Evolutionary conservation across 2,113 vertebrate genomes (phyloP), one percentile per base, ranked within the genome.

Genomic region (Coptodon rendalli): DNA sequence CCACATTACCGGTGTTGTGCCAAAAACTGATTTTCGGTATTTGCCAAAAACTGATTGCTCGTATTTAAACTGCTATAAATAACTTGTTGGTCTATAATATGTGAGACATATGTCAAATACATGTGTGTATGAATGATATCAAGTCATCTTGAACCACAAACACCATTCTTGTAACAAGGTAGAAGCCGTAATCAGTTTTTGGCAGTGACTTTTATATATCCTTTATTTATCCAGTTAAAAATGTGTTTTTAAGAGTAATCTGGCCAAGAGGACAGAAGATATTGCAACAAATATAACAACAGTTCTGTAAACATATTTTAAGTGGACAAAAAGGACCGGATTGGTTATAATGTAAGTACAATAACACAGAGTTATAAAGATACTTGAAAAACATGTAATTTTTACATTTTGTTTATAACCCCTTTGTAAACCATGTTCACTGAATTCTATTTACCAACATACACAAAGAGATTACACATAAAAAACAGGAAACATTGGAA

Each of bases 291-390:
- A 34, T 61, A 34, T 10, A 61, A 34, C 57, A 61, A 61, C 9
- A 19, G 16, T 61, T 61, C 59, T 61, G 59, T 34, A 34, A 61
- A 61, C 59, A 34, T 34, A 61, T 61, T 61, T 61, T 61, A 61
- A 4, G 59, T 61, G 59, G 59, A 11, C 16, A 61, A 34, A 61
- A 61, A 34, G 16, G 5, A 61, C 0, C 0, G 0, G 16, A 61
- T 34, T 61, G 59, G 59, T 61, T 61, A 61, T 34, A 61, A 34
- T 34, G 29, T 11, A 61, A 61, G 59, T 61, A 11, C 59, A 61
- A 19, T 11, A 61, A 34, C 27, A 59, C 2, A 19, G 16, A 59
- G 57, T 61, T 61, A 12, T 12, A 54, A 50, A 50, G 48, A 50
- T 19, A 27, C 54, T 56, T 56, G 0, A 56, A 56, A 56, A 27